These are phyloP conservation scores for Muscidifurax raptorellus DNA, from an alignment of 1,140 invertebrate genomes.

Conservation along the genomic window DNA sequence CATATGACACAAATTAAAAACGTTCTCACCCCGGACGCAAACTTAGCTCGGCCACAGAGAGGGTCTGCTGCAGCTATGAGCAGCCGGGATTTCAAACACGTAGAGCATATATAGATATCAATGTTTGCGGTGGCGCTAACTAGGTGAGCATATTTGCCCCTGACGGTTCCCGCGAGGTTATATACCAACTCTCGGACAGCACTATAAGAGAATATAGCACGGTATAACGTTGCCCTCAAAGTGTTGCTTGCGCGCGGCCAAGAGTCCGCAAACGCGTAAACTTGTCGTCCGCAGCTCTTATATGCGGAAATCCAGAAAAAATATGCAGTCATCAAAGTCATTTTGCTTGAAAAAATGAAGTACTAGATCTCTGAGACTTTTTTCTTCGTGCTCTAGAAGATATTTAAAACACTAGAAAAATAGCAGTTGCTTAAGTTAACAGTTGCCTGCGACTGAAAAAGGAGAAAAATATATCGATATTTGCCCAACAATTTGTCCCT, in stretches of 20 bases:
- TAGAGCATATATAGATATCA: constrained; percentile 58
- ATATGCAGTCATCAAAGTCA: too few species aligned
- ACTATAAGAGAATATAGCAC: not conserved
- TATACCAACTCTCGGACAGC: constrained; percentile 49
- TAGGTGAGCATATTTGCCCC: constrained; percentile 66
- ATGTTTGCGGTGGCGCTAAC: constrained; percentile 68
- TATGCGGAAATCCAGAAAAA: too few species aligned
- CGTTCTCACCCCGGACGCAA: not conserved
- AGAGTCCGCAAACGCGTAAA: constrained; percentile 9
- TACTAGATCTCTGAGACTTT: too few species aligned
- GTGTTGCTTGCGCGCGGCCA: not conserved
- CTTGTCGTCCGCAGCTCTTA: too few species aligned
- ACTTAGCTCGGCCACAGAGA: not conserved
- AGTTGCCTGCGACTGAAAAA: too few species aligned
- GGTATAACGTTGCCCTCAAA: not conserved
- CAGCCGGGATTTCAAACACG: constrained; percentile 5
- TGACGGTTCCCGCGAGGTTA: constrained; percentile 59
- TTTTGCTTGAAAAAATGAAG: too few species aligned
- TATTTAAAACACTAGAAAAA: too few species aligned
- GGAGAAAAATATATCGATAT: too few species aligned
- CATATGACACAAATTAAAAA: not conserved
- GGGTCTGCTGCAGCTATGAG: not conserved
- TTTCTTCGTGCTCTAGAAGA: too few species aligned
- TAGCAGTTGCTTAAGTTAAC: too few species aligned
- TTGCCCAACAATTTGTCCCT: too few species aligned